These are phyloP conservation scores for Habropoda laboriosa DNA, from an alignment of 1,140 invertebrate species.

Conservation along the genomic window DNA sequence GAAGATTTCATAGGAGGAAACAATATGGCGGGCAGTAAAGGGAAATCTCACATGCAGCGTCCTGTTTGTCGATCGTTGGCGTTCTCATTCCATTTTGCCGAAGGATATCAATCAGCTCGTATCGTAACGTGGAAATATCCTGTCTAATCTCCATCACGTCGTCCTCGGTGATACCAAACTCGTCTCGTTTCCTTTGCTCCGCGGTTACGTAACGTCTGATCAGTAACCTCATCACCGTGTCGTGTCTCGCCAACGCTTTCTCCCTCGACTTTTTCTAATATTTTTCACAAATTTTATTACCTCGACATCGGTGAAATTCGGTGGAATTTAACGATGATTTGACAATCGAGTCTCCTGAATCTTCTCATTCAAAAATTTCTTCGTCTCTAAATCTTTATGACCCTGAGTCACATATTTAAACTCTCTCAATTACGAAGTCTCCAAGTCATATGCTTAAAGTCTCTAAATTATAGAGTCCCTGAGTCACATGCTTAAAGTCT, in stretches of 20 bases:
- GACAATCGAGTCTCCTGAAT: no score
- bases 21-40: background rate
- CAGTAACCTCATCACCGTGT: slow-evolving; percentile 89
- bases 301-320: no score
- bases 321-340: no score
- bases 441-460: no score
- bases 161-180: slow-evolving; percentile 95
- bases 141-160: slow-evolving; percentile 98
- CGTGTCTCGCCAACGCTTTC: slow-evolving; percentile 86
- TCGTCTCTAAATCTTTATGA: no score
- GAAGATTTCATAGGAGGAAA: background rate
- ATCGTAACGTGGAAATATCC: slow-evolving; percentile 93
- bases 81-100: slow-evolving; percentile 91
- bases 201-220: slow-evolving; percentile 91
- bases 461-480: no score
- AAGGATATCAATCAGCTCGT: slow-evolving; percentile 94
- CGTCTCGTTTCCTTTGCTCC: slow-evolving; percentile 91
- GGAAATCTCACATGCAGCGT: slow-evolving; percentile 69
- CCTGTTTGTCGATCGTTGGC: slow-evolving; percentile 85
- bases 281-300: no score
- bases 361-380: no score
- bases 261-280: slow-evolving; percentile 87
- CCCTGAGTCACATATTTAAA: no score
- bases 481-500: no score
- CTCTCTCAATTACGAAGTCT: no score